Conservation (phyloP, 1,140 invertebrate genomes). For the Liolophura sinensis region DNA sequence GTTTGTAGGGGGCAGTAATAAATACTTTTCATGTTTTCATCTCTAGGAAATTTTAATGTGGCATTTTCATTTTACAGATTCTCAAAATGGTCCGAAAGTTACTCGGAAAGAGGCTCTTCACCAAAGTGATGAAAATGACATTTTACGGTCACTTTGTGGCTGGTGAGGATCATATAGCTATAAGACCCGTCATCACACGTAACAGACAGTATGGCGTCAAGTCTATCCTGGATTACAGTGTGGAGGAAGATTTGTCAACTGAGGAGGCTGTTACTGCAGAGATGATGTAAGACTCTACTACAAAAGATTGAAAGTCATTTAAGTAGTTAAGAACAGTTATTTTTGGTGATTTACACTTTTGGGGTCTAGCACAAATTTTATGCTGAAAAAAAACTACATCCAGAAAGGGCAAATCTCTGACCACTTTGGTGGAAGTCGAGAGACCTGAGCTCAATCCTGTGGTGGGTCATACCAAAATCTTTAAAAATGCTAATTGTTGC, state of each 20-base stretch:
- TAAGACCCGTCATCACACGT: slow-evolving; percentile 71
- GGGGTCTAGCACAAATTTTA: slow-evolving; percentile 19
- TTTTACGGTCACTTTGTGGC: slow-evolving; percentile 98
- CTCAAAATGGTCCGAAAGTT: slow-evolving; percentile 81
- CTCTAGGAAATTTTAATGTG: too few species aligned
- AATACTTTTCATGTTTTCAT: too few species aligned
- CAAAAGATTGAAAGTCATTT: background rate
- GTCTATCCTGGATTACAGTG: slow-evolving; percentile 97
- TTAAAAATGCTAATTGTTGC: too few species aligned
- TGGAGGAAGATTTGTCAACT: slow-evolving; percentile 85
- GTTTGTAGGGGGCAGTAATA: too few species aligned
- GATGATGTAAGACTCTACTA: slow-evolving; percentile 75
- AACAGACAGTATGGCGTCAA: slow-evolving; percentile 95
- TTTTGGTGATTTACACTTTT: slow-evolving; percentile 11
- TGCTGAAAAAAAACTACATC: slow-evolving; percentile 14
- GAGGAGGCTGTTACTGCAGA: slow-evolving; percentile 87
- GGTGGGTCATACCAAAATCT: too few species aligned
- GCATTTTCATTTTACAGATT: slow-evolving; percentile 67
- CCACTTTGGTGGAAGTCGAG: slow-evolving; percentile 64
- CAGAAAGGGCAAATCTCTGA: slow-evolving; percentile 63
- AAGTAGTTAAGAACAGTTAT: background rate
- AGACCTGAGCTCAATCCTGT: too few species aligned
- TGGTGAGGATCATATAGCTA: slow-evolving; percentile 46
- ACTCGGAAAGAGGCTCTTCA: slow-evolving; percentile 86
- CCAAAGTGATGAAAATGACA: slow-evolving; percentile 85